Evolutionary conservation across 2,113 vertebrate genomes (phyloP), one percentile per base, ranked within the genome.

Genomic region (Hydrolagus affinis): DNA sequence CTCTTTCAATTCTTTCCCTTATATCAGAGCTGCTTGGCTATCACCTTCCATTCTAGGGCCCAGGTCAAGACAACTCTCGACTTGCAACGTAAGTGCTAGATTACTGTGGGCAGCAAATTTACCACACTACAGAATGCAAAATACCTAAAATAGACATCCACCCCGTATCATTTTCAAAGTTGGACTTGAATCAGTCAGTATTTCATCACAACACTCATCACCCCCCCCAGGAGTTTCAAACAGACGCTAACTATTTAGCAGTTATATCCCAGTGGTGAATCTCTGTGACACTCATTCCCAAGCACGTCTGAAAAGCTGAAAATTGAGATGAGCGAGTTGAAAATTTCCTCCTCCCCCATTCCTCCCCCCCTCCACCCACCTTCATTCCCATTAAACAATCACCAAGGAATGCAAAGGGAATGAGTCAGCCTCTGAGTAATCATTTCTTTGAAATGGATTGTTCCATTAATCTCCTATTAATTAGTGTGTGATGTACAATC

Each of bases 401-500:
- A 28, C 25, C 19, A n/a, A 19, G 30, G 78, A 28, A 83, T 32
- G 11, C 60, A 64, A 83, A 19, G 28, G 2, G 14, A 59, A 23
- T 32, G 25, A 83, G 78, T 28, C 78, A 66, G 62, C 78, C 66
- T 62, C 25, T 64, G 10, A 17, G 28, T 25, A 83, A 66, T 30
- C 32, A 83, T 83, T 83, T 9, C 23, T 66, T 83, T 30, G 60
- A 68, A 83, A 30, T 17, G 9, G 3, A 32, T 32, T 60, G 60
- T 32, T 62, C 32, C 62, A 66, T 66, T 83, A 30, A 83, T n/a
- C 10, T 60, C 17, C 78, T 28, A 68, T 32, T 83, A 83, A 83
- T 30, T 64, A 17, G 14, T 32, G 28, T 83, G 78, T 28, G 78
- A 83, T 83, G 78, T 64, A 68, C 78, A 68, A 30, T 83, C 85